Evolutionary conservation across 2,797 vertebrate species (phyloP).

Genomic region (Ctenochaetus hawaiiensis): DNA sequence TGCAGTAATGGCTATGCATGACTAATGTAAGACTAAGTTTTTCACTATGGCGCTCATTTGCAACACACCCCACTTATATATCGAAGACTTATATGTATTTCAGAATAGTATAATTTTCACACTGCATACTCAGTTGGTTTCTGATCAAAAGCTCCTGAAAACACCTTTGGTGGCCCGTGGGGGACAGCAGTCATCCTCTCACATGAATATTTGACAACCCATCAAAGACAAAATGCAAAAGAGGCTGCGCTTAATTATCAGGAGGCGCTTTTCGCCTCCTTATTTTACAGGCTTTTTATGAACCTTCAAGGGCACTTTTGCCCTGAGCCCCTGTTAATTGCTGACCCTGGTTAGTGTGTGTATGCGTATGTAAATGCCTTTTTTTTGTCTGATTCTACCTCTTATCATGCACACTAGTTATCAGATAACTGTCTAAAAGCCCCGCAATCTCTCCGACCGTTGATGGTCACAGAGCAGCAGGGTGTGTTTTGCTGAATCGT

Average conservation of each 20-base stretch:
- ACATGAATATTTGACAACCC: slow-evolving; percentile 66
- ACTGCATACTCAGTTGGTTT: slow-evolving; percentile 28
- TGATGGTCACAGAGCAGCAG: slow-evolving; percentile 1
- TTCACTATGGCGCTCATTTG: background rate
- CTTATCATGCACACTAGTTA: slow-evolving; percentile 42
- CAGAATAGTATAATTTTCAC: background rate
- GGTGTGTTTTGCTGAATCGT: slow-evolving; percentile 33
- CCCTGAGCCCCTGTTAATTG: slow-evolving; percentile 60
- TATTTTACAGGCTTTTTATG: slow-evolving; percentile 54
- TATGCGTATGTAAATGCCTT: slow-evolving; percentile 48
- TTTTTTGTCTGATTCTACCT: slow-evolving; percentile 39
- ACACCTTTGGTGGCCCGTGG: slow-evolving; percentile 38
- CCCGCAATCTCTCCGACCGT: slow-evolving; percentile 14
- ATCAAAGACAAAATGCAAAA: slow-evolving; percentile 71
- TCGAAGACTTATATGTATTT: slow-evolving; percentile 5
- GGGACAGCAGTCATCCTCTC: slow-evolving; percentile 44
- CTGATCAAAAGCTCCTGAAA: slow-evolving; percentile 56
- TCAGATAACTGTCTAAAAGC: slow-evolving; percentile 46
- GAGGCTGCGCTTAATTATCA: slow-evolving; percentile 50
- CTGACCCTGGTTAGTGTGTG: slow-evolving; percentile 40
- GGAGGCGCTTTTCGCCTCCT: slow-evolving; percentile 26
- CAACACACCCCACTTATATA: background rate
- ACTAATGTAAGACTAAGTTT: too few relatives aligned
- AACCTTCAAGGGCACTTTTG: slow-evolving; percentile 56
- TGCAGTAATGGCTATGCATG: too few relatives aligned